phyloP scores from a whole-genome alignment of 2,113 vertebrate species.

The Cynoglossus semilaevis region DNA sequence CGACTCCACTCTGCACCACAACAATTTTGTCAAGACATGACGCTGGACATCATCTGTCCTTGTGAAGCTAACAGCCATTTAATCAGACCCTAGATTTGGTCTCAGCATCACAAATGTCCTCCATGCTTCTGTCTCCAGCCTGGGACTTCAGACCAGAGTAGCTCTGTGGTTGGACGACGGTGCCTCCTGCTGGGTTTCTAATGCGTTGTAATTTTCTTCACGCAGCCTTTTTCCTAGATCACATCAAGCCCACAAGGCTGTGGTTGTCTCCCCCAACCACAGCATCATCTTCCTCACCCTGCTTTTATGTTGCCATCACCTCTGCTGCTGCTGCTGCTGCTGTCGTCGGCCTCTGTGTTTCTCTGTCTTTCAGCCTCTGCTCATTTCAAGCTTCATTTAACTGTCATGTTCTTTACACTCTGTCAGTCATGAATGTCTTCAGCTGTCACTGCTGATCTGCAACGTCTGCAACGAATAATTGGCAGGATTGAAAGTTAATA shows the following conservation, averaged over 20 bases:
- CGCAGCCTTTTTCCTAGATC: neutral
- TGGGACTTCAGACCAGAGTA: constrained; percentile 1
- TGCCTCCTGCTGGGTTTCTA: constrained; percentile 25
- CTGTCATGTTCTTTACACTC: constrained; percentile 25
- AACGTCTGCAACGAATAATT: constrained; percentile 52
- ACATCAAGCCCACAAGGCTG: constrained; percentile 1
- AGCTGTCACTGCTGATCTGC: constrained; percentile 56
- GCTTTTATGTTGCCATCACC: constrained; percentile 39
- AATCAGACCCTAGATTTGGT: neutral
- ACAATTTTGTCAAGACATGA: too few relatives aligned
- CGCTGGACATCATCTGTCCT: too few relatives aligned
- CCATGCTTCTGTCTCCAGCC: neutral
- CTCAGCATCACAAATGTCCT: neutral
- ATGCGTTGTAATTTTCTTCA: constrained; percentile 30
- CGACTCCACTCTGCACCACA: too few relatives aligned
- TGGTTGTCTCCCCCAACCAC: constrained; percentile 1
- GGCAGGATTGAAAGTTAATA: constrained; percentile 30
- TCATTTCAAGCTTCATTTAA: constrained; percentile 40
- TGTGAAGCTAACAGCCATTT: too few relatives aligned
- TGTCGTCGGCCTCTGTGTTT: constrained; percentile 15
- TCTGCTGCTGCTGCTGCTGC: constrained; percentile 34
- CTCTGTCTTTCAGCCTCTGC: neutral
- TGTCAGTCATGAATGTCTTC: constrained; percentile 41
- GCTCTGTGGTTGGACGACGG: neutral
- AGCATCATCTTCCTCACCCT: constrained; percentile 20